Percentiles rank a stretch among this genome's conserved stretches.
Conservation (phyloP, 2,797 vertebrate species). For the Amblyopsis hoosieri region DNA sequence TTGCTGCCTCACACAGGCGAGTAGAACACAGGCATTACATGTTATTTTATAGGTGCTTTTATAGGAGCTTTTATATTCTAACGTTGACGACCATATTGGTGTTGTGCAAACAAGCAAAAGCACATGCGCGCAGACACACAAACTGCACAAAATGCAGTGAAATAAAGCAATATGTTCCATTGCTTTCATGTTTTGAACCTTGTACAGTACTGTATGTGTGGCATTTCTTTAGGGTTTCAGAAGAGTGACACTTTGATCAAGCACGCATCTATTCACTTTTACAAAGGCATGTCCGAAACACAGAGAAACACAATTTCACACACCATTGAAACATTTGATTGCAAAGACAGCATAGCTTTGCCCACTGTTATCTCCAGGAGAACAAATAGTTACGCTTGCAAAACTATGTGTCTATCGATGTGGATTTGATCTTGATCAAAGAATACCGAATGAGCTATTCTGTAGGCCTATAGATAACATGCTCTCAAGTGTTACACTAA, state of each 20-base stretch:
- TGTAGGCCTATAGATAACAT: no score
- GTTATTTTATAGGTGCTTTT: no score
- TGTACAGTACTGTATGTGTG: slow-evolving; percentile 7
- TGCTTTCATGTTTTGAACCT: slow-evolving; percentile 9
- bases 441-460: slow-evolving; percentile 13
- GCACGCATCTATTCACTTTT: not conserved
- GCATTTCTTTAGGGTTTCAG: slow-evolving; percentile 20
- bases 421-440: slow-evolving; percentile 35
- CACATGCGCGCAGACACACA: not conserved
- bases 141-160: not conserved
- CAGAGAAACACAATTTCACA: slow-evolving; percentile 27
- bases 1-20: slow-evolving; percentile 24
- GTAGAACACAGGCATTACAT: not conserved
- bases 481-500: no score
- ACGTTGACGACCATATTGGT: slow-evolving; percentile 2
- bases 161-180: not conserved
- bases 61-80: slow-evolving; percentile 23
- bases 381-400: slow-evolving; percentile 21
- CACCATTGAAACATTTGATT: slow-evolving; percentile 30
- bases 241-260: slow-evolving; percentile 21
- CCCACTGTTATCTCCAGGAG: slow-evolving; percentile 19
- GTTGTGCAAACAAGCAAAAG: slow-evolving; percentile 1
- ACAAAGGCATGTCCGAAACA: slow-evolving; percentile 27
- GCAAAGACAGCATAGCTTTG: slow-evolving; percentile 2
- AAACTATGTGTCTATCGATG: not conserved